A percentile compares a stretch with the other conserved stretches of the same genome.
phyloP scores from a whole-genome alignment of 2,113 vertebrate genomes.

The Poeciliopsis turrubarensis region DNA sequence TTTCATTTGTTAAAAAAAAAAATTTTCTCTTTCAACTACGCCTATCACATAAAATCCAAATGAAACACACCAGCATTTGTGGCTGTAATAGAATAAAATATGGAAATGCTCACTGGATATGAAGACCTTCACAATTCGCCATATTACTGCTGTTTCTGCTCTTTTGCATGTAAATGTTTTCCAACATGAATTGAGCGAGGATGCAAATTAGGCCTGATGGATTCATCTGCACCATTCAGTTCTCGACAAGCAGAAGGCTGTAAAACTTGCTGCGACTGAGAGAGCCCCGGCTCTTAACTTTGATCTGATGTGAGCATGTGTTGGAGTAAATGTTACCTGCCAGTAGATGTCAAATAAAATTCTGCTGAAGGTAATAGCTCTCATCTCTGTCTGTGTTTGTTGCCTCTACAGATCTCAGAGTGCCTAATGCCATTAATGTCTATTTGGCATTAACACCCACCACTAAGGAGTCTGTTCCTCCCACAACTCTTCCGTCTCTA shows the following conservation, averaged over 20 bases:
- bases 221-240: conserved; percentile 33
- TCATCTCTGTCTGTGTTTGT: conserved; percentile 51
- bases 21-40: too few species aligned
- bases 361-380: conserved; percentile 8
- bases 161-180: background rate
- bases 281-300: conserved; percentile 36
- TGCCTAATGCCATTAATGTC: conserved; percentile 38
- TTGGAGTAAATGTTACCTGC: conserved; percentile 41
- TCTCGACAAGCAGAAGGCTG: conserved; percentile 25
- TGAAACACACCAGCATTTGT: background rate
- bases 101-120: background rate
- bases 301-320: conserved; percentile 42
- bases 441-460: background rate
- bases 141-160: conserved; percentile 8
- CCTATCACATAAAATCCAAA: background rate
- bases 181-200: conserved; percentile 13
- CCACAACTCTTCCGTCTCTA: conserved; percentile 9
- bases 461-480: conserved; percentile 27
- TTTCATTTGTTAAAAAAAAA: too few species aligned
- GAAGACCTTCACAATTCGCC: background rate
- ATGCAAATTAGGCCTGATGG: conserved; percentile 51
- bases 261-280: conserved; percentile 23
- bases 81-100: background rate
- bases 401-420: conserved; percentile 49
- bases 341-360: conserved; percentile 19